phyloP scores from a whole-genome alignment of 92 coral and sea anemone species.

The Desmophyllum pertusum region DNA sequence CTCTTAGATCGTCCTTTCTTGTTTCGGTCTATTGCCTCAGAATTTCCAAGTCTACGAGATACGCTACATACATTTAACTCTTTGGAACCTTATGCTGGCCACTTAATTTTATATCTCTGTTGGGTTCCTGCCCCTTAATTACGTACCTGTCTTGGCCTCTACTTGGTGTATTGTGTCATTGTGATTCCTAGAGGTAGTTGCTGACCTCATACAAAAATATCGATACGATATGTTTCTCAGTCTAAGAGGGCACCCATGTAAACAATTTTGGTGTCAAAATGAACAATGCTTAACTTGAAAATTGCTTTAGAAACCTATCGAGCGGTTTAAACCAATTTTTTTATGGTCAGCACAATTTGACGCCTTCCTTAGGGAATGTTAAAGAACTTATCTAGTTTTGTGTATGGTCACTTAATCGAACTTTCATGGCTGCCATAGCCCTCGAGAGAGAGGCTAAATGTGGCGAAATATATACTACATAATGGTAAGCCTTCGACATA shows the following conservation, averaged over 20 bases:
- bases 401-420: neutral
- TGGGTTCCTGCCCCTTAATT: neutral
- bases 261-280: neutral
- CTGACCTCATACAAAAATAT: constrained; percentile 23
- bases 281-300: neutral
- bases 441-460: no score
- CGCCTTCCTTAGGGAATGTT: no score
- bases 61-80: neutral
- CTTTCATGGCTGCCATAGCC: neutral
- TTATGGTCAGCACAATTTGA: neutral
- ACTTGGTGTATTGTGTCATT: neutral
- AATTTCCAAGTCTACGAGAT: neutral
- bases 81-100: no score
- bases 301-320: neutral
- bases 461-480: neutral
- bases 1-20: no score
- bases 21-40: neutral
- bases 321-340: neutral
- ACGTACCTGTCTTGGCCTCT: neutral
- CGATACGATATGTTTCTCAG: constrained; percentile 26
- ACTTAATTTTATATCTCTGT: neutral
- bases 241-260: neutral
- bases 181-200: no score
- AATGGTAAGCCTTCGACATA: neutral
- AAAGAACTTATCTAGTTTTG: neutral